Base-by-base conservation (phyloP, 1,140 invertebrate species). In the Frieseomelitta varia region DNA sequence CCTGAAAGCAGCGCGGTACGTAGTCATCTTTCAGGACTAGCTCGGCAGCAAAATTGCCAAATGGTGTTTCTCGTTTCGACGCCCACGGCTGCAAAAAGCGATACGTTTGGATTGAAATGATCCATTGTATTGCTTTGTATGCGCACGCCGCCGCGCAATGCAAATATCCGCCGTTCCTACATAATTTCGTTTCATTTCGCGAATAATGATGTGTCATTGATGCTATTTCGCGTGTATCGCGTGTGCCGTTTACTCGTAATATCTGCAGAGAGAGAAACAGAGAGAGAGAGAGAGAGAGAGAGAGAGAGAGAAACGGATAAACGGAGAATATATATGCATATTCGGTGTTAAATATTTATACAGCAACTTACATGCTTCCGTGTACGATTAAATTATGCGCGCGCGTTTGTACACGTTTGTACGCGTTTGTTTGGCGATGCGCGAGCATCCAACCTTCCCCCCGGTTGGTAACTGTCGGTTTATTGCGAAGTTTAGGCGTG, bases 51-150 rank as follows among this genome's bases (percentile, higher is more conserved):
- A 83, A 89, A 88, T 88, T 83, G 84, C 73, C 77, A 85, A 86
- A 81, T 82, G 84, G 72, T 82, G 84, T 85, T 82, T 81, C 73
- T 76, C 55, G 72, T 76, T 76, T 67, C 81, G 78, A 79, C 72
- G 58, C 77, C 67, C 67, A 67, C 84, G 80, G 85, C 84, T 88
- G 88, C 87, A 88, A 89, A 89, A 88, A 88, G 84, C 88, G 88
- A 88, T 88, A 88, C 88, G 87, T 86, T 86, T 84, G 88, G 85
- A 88, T 89, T 61, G 80, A 84, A 85, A 89, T 89, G 87, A 89
- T 89, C 88, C 88, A 89, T 89, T 89, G 87, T 89, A 86, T 81
- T 74, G 84, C 30, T 81, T 88, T 76, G 80, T 76, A 55, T 75
- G 71, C 79, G 84, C 68, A 76, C 53, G 19, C 67, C 6, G 30